Base-by-base conservation (phyloP, 2,797 vertebrate genomes). In the Carapus acus region DNA sequence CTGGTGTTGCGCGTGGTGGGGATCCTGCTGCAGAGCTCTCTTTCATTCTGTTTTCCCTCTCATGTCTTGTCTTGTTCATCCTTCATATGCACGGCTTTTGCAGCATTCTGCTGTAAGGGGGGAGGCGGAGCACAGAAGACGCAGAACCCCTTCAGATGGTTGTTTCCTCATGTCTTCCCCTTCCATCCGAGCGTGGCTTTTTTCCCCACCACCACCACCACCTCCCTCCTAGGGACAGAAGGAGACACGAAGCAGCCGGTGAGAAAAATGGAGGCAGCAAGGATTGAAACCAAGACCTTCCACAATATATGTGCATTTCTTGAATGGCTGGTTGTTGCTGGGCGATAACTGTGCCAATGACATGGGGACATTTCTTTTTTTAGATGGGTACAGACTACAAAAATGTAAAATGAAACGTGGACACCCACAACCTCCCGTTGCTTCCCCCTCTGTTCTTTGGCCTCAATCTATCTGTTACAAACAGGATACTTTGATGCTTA, bases 11-110 rank as follows among this genome's bases (percentile, higher is more conserved):
- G 67, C 78, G 71, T 80, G 61, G 76, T 73, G 73, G 69, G 73
- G 68, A 77, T 79, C 76, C 81, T 87, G 82, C 84, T 78, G 85
- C 83, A 85, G 77, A 82, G 78, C 74, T 69, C 24, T 27, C 24
- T 70, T 64, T 58, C 75, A 40, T 60, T 67, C 54, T 58, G 37
- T 49, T 63, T 58, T 73, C 78, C 68, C 50, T 66, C 59, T 67
- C 72, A 76, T 54, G 65, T 73, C 47, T 27, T 27, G 67, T 49
- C 62, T 36, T 62, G 50, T 64, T 54, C 45, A 58, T 18, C 23
- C 18, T n/a, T 1, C 51, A 63, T 6, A 48, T 13, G 59, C 54
- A 59, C 52, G 22, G 55, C 62, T 54, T 50, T 42, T 67, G 62
- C 24, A 44, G 49, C 15, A 0, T 39, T 43, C 67, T 62, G 56